phyloP scores from a whole-genome alignment of 2,797 vertebrate genomes.

The Sebastes hubbsi region DNA sequence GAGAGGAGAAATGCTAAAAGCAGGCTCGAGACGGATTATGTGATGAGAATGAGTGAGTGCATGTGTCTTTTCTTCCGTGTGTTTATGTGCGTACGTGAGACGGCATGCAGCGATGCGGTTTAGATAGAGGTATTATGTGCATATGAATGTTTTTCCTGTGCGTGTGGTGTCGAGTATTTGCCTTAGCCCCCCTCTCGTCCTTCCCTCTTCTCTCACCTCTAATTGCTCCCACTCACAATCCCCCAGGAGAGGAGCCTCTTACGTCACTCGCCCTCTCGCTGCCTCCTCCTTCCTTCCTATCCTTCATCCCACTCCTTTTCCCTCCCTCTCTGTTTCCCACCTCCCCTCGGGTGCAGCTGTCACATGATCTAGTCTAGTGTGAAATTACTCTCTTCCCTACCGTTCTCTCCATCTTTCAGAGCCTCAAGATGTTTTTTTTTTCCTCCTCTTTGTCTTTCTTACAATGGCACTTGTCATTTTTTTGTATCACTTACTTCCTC shows the following conservation, averaged over 20 bases:
- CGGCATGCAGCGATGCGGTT: constrained; percentile 45
- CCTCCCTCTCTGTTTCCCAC: constrained; percentile 58
- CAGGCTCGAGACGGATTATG: constrained; percentile 62
- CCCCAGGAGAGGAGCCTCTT: constrained; percentile 72
- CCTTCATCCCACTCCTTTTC: constrained; percentile 39
- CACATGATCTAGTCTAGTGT: constrained; percentile 83
- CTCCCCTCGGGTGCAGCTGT: constrained; percentile 75
- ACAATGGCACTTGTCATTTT: constrained; percentile 56
- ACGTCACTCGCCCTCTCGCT: constrained; percentile 67
- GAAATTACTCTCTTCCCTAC: constrained; percentile 77
- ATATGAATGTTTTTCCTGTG: constrained; percentile 61
- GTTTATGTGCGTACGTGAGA: constrained; percentile 49
- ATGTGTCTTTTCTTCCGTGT: constrained; percentile 30
- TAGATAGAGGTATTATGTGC: constrained; percentile 57
- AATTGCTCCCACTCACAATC: constrained; percentile 80
- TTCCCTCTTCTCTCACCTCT: constrained; percentile 79
- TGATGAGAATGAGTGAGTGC: constrained; percentile 59
- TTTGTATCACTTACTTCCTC: constrained; percentile 53
- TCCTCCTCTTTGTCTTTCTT: constrained; percentile 66
- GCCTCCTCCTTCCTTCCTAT: constrained; percentile 41
- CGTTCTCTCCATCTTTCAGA: constrained; percentile 62
- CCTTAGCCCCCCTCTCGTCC: constrained; percentile 63
- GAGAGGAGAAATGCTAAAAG: constrained; percentile 57
- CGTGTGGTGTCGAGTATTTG: constrained; percentile 58
- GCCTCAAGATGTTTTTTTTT: constrained; percentile 65